Conservation (phyloP, 2,888 invertebrate genomes). For the Heterodera filipjevi region DNA sequence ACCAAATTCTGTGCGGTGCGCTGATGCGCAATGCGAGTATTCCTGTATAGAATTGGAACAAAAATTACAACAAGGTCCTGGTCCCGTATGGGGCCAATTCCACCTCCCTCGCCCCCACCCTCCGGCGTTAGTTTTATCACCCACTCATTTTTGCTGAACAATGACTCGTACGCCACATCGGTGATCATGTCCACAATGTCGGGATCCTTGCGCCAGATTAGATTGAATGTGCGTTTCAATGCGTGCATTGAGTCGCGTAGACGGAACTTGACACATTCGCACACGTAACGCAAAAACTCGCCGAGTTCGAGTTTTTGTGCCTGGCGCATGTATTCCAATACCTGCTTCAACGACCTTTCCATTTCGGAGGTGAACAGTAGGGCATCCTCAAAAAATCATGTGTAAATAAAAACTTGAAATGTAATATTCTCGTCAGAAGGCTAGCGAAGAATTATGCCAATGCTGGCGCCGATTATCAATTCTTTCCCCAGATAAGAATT, state of each 20-base stretch:
- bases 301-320: constrained; percentile 48
- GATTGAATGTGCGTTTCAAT: constrained; percentile 42
- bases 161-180: constrained; percentile 43
- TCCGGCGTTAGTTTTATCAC: background rate
- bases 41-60: constrained; percentile 22
- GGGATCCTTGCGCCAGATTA: constrained; percentile 48
- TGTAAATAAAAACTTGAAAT: too few relatives aligned
- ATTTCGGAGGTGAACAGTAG: constrained; percentile 44
- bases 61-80: too few relatives aligned
- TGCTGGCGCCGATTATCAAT: too few relatives aligned
- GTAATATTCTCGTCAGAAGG: too few relatives aligned
- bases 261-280: constrained; percentile 69
- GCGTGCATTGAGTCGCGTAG: constrained; percentile 36
- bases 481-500: too few relatives aligned
- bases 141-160: constrained; percentile 46
- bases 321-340: constrained; percentile 43
- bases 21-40: constrained; percentile 41
- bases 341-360: constrained; percentile 35
- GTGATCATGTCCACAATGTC: constrained; percentile 43
- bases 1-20: constrained; percentile 73
- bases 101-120: background rate
- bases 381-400: constrained; percentile 40
- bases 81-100: too few relatives aligned
- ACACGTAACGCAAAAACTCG: constrained; percentile 84
- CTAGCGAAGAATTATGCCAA: too few relatives aligned